Base-by-base conservation (phyloP, 1,140 invertebrate species). In the Neuroterus valhalla region DNA sequence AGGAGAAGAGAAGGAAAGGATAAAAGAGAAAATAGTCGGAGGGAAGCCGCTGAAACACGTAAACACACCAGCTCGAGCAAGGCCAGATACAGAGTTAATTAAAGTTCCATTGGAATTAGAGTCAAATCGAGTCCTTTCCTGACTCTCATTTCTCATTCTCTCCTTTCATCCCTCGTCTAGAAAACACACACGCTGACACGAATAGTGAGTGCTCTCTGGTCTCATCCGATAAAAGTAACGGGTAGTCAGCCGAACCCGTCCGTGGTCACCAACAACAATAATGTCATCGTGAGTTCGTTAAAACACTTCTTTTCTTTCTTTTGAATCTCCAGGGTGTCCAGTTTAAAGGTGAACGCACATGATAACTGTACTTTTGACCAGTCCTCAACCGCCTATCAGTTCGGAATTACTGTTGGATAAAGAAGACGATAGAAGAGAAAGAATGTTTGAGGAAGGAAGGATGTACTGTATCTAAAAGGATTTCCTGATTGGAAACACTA, bases 271-370 rank as follows among this genome's bases (percentile, higher is more conserved):
- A 78, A 79, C 84, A 85, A 85, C 82, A 85, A 86, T 84, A 84
- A 84, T 83, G 80, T 84, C 83, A 78, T 86, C 82, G 85, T 82
- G 78, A 81, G 82, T 85, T 86, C 84, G 82, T 85, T 85, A 85
- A 86, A 71, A 84, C 82, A 81, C 75, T 84, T 85, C 84, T 85
- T 85, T 85, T 81, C 75, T 84, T 85, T 82, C 84, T 85, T 85
- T 81, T 82, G 66, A 43, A n/a, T 66, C 70, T 62, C 55, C n/a
- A 62, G 55, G 55, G 26, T 26, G 55, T 62, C 55, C 31, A 26
- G 26, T 38, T 62, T 38, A 12, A 74, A 74, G 66, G 44, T 48
- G 44, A 11, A 55, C 15, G 55, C 44, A 67, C 44, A 21, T 55
- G 66, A 68, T 66, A 73, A 72, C 26, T 72, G n/a, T n/a, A n/a